Conservation (phyloP, 2,113 vertebrate species). For the Recurvirostra avosetta region DNA sequence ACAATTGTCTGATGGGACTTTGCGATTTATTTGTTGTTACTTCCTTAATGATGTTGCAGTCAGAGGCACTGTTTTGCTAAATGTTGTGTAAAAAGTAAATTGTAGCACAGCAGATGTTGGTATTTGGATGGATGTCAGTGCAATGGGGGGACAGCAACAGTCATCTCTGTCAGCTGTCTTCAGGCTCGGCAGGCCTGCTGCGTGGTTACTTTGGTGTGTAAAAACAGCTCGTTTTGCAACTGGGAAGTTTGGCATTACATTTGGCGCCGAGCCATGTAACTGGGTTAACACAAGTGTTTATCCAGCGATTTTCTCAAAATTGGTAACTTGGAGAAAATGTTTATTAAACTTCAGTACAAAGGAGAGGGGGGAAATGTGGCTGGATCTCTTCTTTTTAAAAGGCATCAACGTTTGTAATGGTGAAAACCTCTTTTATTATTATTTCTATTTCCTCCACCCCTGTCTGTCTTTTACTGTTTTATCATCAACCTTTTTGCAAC, state of each 20-base stretch:
- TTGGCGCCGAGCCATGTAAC: conserved; percentile 61
- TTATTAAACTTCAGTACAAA: conserved; percentile 18
- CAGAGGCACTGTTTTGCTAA: conserved; percentile 87
- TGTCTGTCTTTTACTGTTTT: neutral
- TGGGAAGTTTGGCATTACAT: conserved; percentile 75
- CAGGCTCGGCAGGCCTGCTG: conserved; percentile 84
- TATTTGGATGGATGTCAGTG: conserved; percentile 77
- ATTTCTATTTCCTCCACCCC: neutral
- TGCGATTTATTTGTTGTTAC: conserved; percentile 73
- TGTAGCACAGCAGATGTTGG: conserved; percentile 88
- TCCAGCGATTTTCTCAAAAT: conserved; percentile 68
- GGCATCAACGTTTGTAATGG: neutral
- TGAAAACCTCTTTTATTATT: neutral
- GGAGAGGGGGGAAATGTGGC: neutral
- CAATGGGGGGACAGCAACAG: conserved; percentile 77
- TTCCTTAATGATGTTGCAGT: conserved; percentile 80
- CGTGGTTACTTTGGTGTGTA: conserved; percentile 91
- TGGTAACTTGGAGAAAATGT: conserved; percentile 19
- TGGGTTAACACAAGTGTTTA: conserved; percentile 62
- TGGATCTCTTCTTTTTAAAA: neutral
- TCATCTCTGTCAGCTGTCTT: conserved; percentile 83
- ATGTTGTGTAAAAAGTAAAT: conserved; percentile 96
- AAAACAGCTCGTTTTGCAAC: conserved; percentile 85
- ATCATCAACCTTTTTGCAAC: neutral
- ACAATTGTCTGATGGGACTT: conserved; percentile 72